Evolutionary conservation across 2,797 vertebrate species (phyloP).

Genomic region (Fistularia tabacaria): DNA sequence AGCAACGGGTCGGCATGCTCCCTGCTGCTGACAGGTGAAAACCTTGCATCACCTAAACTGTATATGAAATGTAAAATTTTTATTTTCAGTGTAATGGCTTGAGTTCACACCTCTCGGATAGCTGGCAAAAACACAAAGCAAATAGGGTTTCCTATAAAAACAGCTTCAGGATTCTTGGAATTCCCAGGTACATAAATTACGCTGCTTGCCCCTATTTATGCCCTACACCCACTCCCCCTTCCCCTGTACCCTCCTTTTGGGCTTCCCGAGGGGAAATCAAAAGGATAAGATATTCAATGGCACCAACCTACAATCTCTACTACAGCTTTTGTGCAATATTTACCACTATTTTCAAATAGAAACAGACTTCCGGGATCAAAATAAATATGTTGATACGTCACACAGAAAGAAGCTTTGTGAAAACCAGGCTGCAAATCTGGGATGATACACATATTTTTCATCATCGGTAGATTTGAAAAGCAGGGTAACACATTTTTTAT

Average conservation of each 20-base stretch:
- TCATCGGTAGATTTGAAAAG: conserved; percentile 16
- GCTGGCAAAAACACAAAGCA: not conserved
- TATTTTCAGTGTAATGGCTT: not conserved
- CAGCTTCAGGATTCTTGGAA: conserved; percentile 26
- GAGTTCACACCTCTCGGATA: too few relatives aligned
- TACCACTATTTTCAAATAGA: conserved; percentile 7
- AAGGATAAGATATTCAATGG: conserved; percentile 41
- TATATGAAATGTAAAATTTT: conserved; percentile 6
- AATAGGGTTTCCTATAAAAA: conserved; percentile 5
- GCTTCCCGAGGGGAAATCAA: conserved; percentile 26
- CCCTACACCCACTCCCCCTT: conserved; percentile 1
- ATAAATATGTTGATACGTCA: conserved; percentile 15
- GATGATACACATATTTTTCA: conserved; percentile 18
- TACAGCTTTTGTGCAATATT: conserved; percentile 7
- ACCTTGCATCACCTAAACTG: conserved; percentile 34
- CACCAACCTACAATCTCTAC: conserved; percentile 27
- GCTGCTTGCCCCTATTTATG: conserved; percentile 16
- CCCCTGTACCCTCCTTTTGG: conserved; percentile 15
- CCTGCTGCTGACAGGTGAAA: conserved; percentile 30
- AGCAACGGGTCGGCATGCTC: conserved; percentile 61
- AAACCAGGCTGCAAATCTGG: conserved; percentile 20
- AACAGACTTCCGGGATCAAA: conserved; percentile 23
- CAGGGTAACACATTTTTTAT: not conserved
- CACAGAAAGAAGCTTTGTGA: conserved; percentile 26
- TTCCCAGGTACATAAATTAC: conserved; percentile 71